Conservation (phyloP, 2,113 vertebrate species). For the Sphyrna mokarran region DNA sequence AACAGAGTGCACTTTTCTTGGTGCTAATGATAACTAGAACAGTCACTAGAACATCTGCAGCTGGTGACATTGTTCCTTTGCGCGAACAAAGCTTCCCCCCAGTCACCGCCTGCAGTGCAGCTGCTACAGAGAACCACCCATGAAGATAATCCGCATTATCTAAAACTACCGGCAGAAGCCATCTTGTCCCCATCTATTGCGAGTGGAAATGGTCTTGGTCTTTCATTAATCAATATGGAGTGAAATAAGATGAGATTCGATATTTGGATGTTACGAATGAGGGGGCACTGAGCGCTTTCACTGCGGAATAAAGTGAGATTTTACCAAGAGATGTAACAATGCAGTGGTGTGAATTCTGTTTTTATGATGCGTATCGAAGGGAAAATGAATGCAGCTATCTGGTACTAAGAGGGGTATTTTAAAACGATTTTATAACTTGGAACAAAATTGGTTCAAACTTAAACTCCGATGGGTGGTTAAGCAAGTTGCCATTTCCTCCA, state of each 20-base stretch:
- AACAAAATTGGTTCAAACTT: neutral
- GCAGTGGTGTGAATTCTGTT: neutral
- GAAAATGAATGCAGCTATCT: neutral
- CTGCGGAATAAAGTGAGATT: neutral
- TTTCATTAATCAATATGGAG: too few relatives aligned
- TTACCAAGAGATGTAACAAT: neutral
- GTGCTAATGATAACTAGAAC: neutral
- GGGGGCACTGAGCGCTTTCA: neutral
- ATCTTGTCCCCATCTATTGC: neutral
- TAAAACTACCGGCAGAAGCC: neutral
- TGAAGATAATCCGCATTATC: constrained; percentile 25
- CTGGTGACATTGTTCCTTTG: constrained; percentile 17
- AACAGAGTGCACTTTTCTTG: neutral
- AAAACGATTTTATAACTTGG: neutral
- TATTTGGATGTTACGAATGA: neutral
- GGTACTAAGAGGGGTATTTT: neutral
- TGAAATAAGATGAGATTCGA: neutral
- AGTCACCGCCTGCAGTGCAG: neutral
- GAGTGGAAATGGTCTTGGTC: neutral
- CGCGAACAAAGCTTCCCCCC: neutral
- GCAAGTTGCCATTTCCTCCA: neutral
- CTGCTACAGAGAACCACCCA: constrained; percentile 31
- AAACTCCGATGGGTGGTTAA: neutral
- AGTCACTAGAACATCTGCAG: constrained; percentile 21
- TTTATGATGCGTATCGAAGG: neutral